Evolutionary conservation across 2,113 vertebrate species (phyloP).

Genomic region (Mustela lutreola): DNA sequence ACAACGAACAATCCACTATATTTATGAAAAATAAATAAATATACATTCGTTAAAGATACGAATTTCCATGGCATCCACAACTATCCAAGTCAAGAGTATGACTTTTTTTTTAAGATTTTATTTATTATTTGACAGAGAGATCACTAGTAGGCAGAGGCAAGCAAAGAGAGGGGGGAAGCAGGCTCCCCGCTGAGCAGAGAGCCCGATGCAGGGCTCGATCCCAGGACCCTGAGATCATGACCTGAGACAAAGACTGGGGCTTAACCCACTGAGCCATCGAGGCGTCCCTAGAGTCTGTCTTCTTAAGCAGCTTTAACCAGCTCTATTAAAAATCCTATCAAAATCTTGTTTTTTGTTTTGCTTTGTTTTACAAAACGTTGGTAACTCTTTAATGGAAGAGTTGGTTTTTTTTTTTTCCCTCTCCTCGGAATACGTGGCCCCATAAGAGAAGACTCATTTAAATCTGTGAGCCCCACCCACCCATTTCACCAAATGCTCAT

Average conservation of each 20-base stretch:
- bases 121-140: no score
- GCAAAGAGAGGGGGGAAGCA: no score
- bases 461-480: not conserved
- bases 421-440: not conserved
- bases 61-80: not conserved
- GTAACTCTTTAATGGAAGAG: slow-evolving; percentile 1
- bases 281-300: no score
- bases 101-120: not conserved
- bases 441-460: not conserved
- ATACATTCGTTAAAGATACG: slow-evolving; percentile 14
- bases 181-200: no score
- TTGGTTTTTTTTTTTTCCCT: not conserved
- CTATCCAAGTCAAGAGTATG: slow-evolving; percentile 2
- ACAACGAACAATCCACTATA: slow-evolving; percentile 37
- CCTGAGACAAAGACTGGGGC: no score
- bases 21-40: slow-evolving; percentile 35
- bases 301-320: not conserved
- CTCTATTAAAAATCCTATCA: not conserved
- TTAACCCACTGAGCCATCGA: no score
- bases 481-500: not conserved
- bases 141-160: no score
- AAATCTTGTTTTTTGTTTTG: not conserved
- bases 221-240: no score
- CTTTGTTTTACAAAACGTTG: not conserved
- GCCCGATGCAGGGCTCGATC: no score